A percentile compares a stretch with the other conserved stretches of the same genome.
Evolutionary conservation across 2,113 vertebrate genomes (phyloP).

Genomic region (Sitta europaea): DNA sequence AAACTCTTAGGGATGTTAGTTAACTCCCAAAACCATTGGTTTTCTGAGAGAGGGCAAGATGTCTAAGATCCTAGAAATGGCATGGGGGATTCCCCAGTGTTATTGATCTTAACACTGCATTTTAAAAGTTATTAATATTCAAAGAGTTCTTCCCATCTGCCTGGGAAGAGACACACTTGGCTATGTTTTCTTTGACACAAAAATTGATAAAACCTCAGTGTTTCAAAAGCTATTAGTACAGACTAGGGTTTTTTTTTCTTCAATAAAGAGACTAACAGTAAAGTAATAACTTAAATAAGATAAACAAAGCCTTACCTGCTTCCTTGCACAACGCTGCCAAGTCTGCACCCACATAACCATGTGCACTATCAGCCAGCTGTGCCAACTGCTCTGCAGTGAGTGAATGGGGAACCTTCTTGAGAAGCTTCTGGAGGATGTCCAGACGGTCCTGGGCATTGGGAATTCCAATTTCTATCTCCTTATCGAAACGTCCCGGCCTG

Average conservation of each 20-base stretch:
- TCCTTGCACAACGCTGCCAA: slow-evolving; percentile 92
- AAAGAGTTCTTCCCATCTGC: neutral
- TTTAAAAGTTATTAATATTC: neutral
- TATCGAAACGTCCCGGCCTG: slow-evolving; percentile 92
- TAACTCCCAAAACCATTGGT: neutral
- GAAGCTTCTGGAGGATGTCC: slow-evolving; percentile 87
- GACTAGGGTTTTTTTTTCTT: neutral
- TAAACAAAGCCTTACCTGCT: slow-evolving; percentile 77
- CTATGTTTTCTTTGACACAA: neutral
- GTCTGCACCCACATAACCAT: slow-evolving; percentile 95
- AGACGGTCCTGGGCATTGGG: slow-evolving; percentile 81
- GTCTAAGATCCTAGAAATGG: neutral
- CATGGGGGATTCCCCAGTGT: neutral
- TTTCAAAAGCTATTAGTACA: neutral
- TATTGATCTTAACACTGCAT: neutral
- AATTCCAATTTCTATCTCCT: slow-evolving; percentile 93
- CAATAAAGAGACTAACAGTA: neutral
- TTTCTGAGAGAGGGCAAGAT: neutral
- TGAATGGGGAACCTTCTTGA: slow-evolving; percentile 74
- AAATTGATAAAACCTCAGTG: neutral
- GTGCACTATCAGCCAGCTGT: slow-evolving; percentile 79
- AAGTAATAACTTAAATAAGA: neutral
- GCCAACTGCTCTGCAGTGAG: slow-evolving; percentile 73
- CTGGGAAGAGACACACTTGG: neutral
- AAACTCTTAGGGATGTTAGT: neutral